Conservation (phyloP, 2,888 invertebrate species). For the Tipula unca region DNA sequence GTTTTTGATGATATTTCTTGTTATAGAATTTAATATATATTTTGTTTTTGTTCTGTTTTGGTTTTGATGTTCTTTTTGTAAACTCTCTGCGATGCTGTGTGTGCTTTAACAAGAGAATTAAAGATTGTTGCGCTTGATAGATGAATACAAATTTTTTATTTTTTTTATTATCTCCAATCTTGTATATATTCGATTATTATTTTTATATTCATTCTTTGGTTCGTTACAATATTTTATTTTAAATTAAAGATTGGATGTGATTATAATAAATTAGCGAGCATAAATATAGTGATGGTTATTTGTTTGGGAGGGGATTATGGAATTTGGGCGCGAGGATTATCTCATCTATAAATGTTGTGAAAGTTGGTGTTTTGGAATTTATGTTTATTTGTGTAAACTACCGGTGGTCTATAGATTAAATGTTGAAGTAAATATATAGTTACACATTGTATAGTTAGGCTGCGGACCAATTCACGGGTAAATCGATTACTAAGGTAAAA, state of each 20-base stretch:
- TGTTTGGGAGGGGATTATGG: not conserved
- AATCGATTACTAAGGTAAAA: no score
- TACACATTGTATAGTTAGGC: no score
- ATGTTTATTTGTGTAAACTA: not conserved
- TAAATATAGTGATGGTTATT: not conserved
- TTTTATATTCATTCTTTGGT: slow-evolving; percentile 8
- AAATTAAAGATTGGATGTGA: slow-evolving; percentile 8
- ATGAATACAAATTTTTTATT: not conserved
- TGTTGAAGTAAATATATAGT: no score
- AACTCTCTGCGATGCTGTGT: not conserved
- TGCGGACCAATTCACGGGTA: no score
- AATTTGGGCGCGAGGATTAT: not conserved
- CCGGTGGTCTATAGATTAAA: no score
- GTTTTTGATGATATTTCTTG: slow-evolving; percentile 8
- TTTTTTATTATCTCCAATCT: not conserved
- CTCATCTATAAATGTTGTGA: not conserved
- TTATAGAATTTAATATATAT: not conserved
- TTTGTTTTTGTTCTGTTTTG: not conserved
- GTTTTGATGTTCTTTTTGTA: not conserved
- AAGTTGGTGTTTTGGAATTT: not conserved
- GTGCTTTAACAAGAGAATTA: not conserved
- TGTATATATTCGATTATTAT: slow-evolving; percentile 3
- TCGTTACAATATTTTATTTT: slow-evolving; percentile 14
- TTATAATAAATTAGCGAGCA: slow-evolving; percentile 14
- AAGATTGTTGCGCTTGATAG: not conserved